Evolutionary conservation across 1,140 invertebrate species (phyloP).

Genomic region (Sycophila sp.): DNA sequence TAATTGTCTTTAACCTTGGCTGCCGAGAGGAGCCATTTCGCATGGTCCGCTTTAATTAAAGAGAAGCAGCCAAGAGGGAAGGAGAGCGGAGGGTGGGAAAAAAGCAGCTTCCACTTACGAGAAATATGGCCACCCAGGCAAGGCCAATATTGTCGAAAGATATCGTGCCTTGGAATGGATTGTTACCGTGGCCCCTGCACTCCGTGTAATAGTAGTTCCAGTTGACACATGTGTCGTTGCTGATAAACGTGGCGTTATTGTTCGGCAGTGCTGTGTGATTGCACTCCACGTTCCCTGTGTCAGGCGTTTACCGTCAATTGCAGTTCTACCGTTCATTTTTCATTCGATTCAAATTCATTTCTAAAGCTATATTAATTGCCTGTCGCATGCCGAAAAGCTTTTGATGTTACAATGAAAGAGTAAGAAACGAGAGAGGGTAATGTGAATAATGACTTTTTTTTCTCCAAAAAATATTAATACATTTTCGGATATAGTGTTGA

Average conservation of each 20-base stretch:
- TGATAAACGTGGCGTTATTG: conserved; percentile 62
- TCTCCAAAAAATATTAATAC: too few species aligned
- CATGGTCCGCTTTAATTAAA: background rate
- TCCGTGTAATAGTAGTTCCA: conserved; percentile 99
- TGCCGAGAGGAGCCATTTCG: background rate
- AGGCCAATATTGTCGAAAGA: conserved; percentile 99
- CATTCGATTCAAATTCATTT: too few species aligned
- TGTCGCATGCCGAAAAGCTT: too few species aligned
- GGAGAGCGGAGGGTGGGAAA: background rate
- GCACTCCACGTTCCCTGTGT: conserved; percentile 70
- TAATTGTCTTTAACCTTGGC: conserved; percentile 33
- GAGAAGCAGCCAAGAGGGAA: background rate
- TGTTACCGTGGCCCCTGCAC: conserved; percentile 90
- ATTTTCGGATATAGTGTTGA: too few species aligned
- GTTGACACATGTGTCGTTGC: conserved; percentile 87
- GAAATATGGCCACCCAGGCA: conserved; percentile 99
- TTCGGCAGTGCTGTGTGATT: conserved; percentile 66
- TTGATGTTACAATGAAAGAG: too few species aligned
- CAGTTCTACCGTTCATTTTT: too few species aligned
- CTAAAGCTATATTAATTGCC: too few species aligned
- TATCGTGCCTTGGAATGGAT: conserved; percentile 99
- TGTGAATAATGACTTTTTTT: too few species aligned
- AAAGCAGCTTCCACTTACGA: too few species aligned
- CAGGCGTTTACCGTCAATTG: background rate
- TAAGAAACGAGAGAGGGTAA: too few species aligned